A percentile compares a stretch with the other conserved stretches of the same genome.
Conservation (phyloP, 1,140 invertebrate genomes). For the Dryas iulia region DNA sequence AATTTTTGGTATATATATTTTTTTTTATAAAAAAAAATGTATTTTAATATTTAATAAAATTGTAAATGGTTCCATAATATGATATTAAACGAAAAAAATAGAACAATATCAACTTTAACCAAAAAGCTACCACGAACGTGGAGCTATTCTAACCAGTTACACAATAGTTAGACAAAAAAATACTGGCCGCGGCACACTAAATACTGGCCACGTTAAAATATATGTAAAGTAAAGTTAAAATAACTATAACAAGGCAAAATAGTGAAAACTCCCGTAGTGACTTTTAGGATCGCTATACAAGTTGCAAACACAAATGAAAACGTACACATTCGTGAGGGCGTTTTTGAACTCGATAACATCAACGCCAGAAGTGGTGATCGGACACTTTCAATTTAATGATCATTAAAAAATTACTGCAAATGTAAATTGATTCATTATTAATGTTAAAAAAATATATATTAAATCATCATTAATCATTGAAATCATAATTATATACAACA, state of each 20-base stretch:
- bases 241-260: slow-evolving; percentile 22
- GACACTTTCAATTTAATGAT: neutral
- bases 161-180: neutral
- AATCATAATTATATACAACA: too few relatives aligned
- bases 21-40: too few relatives aligned
- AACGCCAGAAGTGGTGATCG: slow-evolving; percentile 4
- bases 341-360: slow-evolving; percentile 13
- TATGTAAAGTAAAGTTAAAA: slow-evolving; percentile 14
- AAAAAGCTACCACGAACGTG: neutral
- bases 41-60: too few relatives aligned
- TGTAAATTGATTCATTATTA: too few relatives aligned
- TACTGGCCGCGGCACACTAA: neutral
- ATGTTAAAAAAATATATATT: too few relatives aligned
- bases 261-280: slow-evolving; percentile 25
- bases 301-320: slow-evolving; percentile 37
- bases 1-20: too few relatives aligned
- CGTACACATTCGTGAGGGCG: slow-evolving; percentile 20
- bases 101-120: neutral
- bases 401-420: neutral
- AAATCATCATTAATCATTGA: too few relatives aligned
- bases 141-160: neutral
- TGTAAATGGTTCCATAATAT: too few relatives aligned
- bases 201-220: neutral
- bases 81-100: neutral
- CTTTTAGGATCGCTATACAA: slow-evolving; percentile 33